Evolutionary conservation across 2,797 vertebrate species (phyloP).

Genomic region (Prunella strophiata): DNA sequence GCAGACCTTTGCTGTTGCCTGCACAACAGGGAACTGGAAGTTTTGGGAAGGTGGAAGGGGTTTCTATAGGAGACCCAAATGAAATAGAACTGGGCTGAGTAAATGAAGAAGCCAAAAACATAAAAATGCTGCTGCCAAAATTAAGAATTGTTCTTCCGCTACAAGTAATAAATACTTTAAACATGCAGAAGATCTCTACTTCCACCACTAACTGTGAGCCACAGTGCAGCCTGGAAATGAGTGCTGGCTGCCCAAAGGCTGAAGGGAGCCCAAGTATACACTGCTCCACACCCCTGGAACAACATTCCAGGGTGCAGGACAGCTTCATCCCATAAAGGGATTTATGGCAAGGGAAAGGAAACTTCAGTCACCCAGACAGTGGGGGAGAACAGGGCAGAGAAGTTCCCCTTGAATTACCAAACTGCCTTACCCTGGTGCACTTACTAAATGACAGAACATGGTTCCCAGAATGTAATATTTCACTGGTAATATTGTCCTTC

Average conservation of each 20-base stretch:
- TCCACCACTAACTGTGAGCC: neutral
- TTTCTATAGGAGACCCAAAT: slow-evolving; percentile 23
- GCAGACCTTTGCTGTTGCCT: slow-evolving; percentile 25
- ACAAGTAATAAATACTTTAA: neutral
- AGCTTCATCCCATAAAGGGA: neutral
- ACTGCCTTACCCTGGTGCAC: neutral
- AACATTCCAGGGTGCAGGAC: neutral
- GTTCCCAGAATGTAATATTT: neutral
- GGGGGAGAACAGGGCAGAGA: neutral
- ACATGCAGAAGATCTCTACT: neutral
- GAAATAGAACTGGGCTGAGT: neutral
- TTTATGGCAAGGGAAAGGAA: neutral
- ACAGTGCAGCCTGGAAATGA: neutral
- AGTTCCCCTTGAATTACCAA: neutral
- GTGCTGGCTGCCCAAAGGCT: neutral
- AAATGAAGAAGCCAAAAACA: neutral
- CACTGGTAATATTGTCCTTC: neutral
- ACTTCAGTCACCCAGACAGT: neutral
- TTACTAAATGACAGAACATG: neutral
- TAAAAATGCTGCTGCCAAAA: neutral
- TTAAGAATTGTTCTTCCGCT: neutral
- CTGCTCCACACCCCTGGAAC: neutral
- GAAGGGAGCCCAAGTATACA: neutral
- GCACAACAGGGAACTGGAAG: slow-evolving; percentile 31
- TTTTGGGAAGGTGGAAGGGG: slow-evolving; percentile 31